Percentiles rank a stretch among this genome's conserved stretches.
Conservation (phyloP, 1,140 invertebrate genomes). For the Ostrea edulis region DNA sequence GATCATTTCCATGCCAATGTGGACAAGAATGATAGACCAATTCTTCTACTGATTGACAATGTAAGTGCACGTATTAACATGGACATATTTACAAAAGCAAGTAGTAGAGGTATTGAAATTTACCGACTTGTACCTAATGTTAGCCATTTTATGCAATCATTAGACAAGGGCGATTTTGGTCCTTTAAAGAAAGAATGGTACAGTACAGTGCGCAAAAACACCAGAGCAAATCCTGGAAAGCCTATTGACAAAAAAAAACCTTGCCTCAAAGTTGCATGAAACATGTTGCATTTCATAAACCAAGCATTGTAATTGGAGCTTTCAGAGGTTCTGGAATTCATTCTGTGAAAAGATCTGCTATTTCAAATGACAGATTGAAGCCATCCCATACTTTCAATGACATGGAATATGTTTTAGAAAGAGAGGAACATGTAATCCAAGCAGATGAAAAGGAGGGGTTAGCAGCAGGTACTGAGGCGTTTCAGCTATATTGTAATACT, state of each 20-base stretch:
- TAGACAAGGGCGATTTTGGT: slow-evolving; percentile 50
- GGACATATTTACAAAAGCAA: slow-evolving; percentile 21
- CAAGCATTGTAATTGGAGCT: background rate
- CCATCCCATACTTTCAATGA: background rate
- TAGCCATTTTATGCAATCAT: slow-evolving; percentile 52
- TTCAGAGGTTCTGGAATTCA: background rate
- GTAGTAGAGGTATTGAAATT: slow-evolving; percentile 46
- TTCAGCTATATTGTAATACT: background rate
- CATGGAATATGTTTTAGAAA: background rate
- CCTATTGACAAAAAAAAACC: slow-evolving; percentile 45
- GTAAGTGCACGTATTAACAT: background rate
- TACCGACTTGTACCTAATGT: slow-evolving; percentile 54
- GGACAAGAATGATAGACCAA: background rate
- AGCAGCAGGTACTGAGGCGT: background rate
- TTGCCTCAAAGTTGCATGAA: slow-evolving; percentile 49
- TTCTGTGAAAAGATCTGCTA: background rate
- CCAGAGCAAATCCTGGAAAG: slow-evolving; percentile 29
- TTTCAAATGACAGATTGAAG: background rate
- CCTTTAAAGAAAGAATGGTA: slow-evolving; percentile 54
- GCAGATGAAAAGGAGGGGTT: background rate
- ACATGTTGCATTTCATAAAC: background rate
- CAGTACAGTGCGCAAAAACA: slow-evolving; percentile 45
- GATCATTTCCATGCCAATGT: slow-evolving; percentile 52
- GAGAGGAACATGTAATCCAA: background rate
- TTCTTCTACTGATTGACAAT: slow-evolving; percentile 2